Conservation (phyloP, 1,140 invertebrate species). For the Aphis gossypii region DNA sequence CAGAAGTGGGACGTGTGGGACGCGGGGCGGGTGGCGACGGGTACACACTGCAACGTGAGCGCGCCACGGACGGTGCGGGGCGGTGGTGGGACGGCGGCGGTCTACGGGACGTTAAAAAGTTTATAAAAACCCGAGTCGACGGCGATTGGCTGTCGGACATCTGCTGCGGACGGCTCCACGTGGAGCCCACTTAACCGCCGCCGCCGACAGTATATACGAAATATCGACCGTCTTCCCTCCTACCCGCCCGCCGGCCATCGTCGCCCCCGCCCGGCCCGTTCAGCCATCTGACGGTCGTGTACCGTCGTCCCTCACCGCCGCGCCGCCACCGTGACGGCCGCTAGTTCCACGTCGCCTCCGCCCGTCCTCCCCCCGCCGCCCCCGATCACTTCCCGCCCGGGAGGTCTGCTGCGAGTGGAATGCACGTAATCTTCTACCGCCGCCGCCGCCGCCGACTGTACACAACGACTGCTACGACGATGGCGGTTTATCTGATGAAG, state of each 20-base stretch:
- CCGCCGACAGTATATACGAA: constrained; percentile 27
- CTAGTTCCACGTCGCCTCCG: constrained; percentile 14
- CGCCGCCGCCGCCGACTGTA: not conserved
- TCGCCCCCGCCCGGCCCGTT: not conserved
- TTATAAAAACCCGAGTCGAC: constrained; percentile 58
- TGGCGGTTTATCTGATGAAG: constrained; percentile 40
- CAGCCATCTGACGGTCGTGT: not conserved
- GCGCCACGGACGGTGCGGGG: not conserved
- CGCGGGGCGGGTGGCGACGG: not conserved
- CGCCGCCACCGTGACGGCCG: not conserved
- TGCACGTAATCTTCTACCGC: constrained; percentile 57
- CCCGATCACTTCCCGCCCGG: not conserved
- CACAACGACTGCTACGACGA: constrained; percentile 30
- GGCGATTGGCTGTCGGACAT: constrained; percentile 51
- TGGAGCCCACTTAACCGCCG: constrained; percentile 58
- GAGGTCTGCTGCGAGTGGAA: not conserved
- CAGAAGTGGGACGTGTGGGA: not conserved
- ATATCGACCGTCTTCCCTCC: constrained; percentile 46
- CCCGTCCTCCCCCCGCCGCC: not conserved
- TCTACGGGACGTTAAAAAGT: constrained; percentile 60
- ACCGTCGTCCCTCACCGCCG: constrained; percentile 6
- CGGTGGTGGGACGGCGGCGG: constrained; percentile 24
- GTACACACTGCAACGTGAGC: not conserved
- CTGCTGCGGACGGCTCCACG: constrained; percentile 56
- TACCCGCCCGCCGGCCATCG: not conserved